phyloP scores from a whole-genome alignment of 2,797 vertebrate species.

The Chrosomus eos region DNA sequence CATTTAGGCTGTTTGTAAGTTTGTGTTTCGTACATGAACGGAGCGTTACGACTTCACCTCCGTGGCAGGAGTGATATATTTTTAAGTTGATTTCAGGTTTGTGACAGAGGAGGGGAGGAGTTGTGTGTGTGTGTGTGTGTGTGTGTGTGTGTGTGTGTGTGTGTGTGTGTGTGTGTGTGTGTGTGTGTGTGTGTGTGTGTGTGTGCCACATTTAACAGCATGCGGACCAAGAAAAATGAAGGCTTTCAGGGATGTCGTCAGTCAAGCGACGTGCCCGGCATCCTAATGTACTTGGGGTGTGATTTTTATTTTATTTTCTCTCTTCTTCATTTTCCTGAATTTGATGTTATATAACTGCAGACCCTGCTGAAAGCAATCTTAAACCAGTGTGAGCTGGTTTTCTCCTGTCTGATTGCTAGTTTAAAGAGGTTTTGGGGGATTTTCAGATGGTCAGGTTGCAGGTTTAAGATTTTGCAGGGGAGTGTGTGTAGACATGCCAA shows the following conservation, averaged over 20 bases:
- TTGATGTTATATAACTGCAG: background rate
- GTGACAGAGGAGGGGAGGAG: constrained; percentile 18
- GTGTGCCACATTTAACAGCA: constrained; percentile 31
- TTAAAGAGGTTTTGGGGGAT: background rate
- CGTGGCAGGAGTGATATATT: constrained; percentile 33
- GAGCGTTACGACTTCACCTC: constrained; percentile 31
- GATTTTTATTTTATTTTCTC: constrained; percentile 29
- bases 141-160: no score
- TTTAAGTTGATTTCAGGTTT: constrained; percentile 28
- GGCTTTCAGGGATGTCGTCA: constrained; percentile 41
- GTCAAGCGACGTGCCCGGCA: constrained; percentile 31
- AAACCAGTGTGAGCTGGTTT: background rate
- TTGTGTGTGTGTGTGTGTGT: background rate
- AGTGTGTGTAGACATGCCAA: background rate
- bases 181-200: background rate
- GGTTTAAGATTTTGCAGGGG: background rate
- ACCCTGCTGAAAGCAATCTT: constrained; percentile 8
- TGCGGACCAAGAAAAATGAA: constrained; percentile 41
- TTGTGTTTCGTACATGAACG: constrained; percentile 43
- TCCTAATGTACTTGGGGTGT: constrained; percentile 26
- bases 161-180: constrained; percentile 5
- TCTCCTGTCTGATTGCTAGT: background rate
- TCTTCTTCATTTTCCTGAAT: constrained; percentile 18
- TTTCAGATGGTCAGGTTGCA: background rate
- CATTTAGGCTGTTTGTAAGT: constrained; percentile 57